Conservation (phyloP, 2,113 vertebrate genomes). For the Saccopteryx leptura region DNA sequence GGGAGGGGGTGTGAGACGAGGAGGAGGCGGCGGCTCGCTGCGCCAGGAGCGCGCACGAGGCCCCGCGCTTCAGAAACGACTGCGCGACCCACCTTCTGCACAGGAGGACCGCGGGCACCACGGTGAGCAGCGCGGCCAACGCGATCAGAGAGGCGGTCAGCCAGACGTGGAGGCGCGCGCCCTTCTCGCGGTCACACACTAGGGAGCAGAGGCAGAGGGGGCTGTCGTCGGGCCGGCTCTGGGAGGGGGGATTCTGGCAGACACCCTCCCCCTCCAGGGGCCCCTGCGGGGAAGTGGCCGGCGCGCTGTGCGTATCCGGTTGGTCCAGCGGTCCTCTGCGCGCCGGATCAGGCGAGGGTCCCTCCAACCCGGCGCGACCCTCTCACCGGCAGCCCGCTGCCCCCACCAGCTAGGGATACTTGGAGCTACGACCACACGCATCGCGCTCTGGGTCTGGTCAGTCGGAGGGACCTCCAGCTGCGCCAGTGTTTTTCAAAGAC, state of each 20-base stretch:
- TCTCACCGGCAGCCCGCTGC: not conserved
- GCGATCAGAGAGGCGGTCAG: not conserved
- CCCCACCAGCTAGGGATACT: not conserved
- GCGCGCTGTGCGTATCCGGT: accelerated
- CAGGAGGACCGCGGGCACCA: accelerated
- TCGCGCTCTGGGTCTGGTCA: not conserved
- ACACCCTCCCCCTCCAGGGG: not conserved
- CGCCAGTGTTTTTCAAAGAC: not conserved
- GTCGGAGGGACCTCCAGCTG: not conserved
- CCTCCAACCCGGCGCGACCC: not conserved
- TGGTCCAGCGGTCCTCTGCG: not conserved
- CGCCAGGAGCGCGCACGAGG: accelerated
- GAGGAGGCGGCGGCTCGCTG: accelerated
- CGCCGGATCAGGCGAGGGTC: accelerated
- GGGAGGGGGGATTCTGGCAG: accelerated
- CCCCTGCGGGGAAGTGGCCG: not conserved
- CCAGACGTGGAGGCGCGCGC: accelerated
- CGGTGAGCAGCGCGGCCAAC: not conserved
- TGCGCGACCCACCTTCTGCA: not conserved
- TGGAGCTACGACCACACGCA: not conserved
- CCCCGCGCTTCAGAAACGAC: accelerated
- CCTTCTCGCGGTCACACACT: not conserved
- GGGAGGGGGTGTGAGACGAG: accelerated
- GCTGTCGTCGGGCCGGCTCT: not conserved
- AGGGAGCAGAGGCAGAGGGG: too few species aligned